phyloP scores from a whole-genome alignment of 2,113 vertebrate species.

The Brachirus orientalis region DNA sequence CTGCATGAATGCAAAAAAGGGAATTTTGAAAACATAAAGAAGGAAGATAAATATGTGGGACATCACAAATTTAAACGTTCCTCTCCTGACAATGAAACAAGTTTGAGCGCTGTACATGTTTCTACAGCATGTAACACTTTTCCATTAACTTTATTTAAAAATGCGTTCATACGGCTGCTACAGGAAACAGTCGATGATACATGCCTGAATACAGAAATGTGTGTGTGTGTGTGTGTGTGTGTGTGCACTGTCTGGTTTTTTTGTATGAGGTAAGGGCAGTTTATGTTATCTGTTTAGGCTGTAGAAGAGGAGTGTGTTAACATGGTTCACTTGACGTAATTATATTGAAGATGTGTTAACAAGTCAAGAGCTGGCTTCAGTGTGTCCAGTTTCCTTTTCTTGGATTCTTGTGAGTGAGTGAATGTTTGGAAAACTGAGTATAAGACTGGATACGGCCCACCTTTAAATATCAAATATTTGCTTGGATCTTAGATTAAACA shows the following conservation, averaged over 20 bases:
- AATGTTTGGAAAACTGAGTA: constrained; percentile 44
- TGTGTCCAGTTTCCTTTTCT: constrained; percentile 49
- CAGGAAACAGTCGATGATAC: background rate
- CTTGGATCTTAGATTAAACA: too few relatives aligned
- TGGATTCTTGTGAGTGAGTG: constrained; percentile 11
- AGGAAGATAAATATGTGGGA: too few relatives aligned
- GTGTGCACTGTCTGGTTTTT: constrained; percentile 33
- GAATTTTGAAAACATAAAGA: constrained; percentile 15
- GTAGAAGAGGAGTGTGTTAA: constrained; percentile 41
- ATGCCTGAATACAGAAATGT: constrained; percentile 1
- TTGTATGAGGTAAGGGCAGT: constrained; percentile 39
- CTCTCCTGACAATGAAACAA: too few relatives aligned
- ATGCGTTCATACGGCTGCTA: constrained; percentile 15
- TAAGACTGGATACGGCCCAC: constrained; percentile 54
- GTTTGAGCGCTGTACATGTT: background rate
- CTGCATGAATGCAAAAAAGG: background rate
- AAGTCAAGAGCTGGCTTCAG: constrained; percentile 45
- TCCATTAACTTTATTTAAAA: background rate
- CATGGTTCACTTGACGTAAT: constrained; percentile 56
- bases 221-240: constrained; percentile 8
- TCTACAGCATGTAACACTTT: background rate
- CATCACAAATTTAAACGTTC: too few relatives aligned
- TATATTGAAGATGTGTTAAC: constrained; percentile 43
- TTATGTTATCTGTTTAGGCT: constrained; percentile 67
- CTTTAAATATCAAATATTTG: constrained; percentile 12